These are phyloP conservation scores for Silurus asotus DNA, from an alignment of 2,113 vertebrate genomes.

Conservation along the genomic window DNA sequence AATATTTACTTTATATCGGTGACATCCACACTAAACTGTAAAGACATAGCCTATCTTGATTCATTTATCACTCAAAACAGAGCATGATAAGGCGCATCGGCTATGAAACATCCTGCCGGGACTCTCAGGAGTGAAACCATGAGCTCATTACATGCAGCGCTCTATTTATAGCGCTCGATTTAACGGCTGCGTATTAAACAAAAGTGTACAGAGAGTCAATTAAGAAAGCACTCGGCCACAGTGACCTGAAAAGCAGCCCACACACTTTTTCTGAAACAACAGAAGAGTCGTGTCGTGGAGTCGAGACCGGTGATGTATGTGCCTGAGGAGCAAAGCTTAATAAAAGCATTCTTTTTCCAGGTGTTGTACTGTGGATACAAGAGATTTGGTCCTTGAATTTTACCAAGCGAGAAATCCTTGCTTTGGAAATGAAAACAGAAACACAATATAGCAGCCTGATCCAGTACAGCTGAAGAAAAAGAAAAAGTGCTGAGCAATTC, in stretches of 20 bases:
- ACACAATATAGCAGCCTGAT: slow-evolving; percentile 71
- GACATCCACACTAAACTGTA: slow-evolving; percentile 54
- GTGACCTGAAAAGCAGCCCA: slow-evolving; percentile 74
- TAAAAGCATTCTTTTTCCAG: slow-evolving; percentile 78
- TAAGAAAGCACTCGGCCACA: slow-evolving; percentile 70
- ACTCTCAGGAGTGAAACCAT: slow-evolving; percentile 66
- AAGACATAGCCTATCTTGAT: slow-evolving; percentile 47
- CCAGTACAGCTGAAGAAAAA: slow-evolving; percentile 60
- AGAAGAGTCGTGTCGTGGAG: slow-evolving; percentile 57
- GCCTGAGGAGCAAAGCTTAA: slow-evolving; percentile 71
- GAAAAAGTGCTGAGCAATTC: slow-evolving; percentile 57
- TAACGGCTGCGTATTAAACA: slow-evolving; percentile 75
- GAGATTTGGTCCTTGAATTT: slow-evolving; percentile 71
- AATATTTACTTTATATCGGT: slow-evolving; percentile 59
- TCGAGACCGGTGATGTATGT: slow-evolving; percentile 64
- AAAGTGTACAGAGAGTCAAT: slow-evolving; percentile 73
- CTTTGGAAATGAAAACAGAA: slow-evolving; percentile 76
- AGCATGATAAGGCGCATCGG: slow-evolving; percentile 58
- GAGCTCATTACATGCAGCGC: slow-evolving; percentile 67
- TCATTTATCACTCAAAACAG: slow-evolving; percentile 61
- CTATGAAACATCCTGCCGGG: slow-evolving; percentile 57
- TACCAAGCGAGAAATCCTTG: slow-evolving; percentile 73
- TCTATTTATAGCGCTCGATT: slow-evolving; percentile 73
- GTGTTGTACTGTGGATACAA: slow-evolving; percentile 80
- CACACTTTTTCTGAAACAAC: slow-evolving; percentile 67